Base-by-base conservation (phyloP, 2,888 invertebrate species). In the Salpingus planirostris region DNA sequence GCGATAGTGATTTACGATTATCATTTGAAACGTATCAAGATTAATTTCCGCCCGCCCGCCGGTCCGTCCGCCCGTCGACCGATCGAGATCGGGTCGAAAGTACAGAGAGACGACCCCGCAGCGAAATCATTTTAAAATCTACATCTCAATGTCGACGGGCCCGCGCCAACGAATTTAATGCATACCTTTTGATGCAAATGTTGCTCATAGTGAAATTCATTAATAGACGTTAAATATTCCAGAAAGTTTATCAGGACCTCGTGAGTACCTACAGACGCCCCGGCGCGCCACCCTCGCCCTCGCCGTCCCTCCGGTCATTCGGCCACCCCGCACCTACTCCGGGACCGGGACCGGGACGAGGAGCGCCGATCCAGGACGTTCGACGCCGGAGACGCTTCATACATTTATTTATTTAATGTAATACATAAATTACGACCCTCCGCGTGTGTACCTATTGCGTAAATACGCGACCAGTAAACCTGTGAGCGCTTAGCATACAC, bases 331-430 rank as follows among this genome's bases (percentile, higher is more conserved):
- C n/a, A n/a, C n/a, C n/a, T n/a, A n/a, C n/a, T n/a, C n/a, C n/a
- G n/a, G n/a, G n/a, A n/a, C n/a, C n/a, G n/a, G n/a, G n/a, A n/a
- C n/a, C n/a, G n/a, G n/a, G n/a, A n/a, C n/a, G n/a, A n/a, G n/a
- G n/a, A n/a, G n/a, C n/a, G n/a, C n/a, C n/a, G n/a, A n/a, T n/a
- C n/a, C n/a, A n/a, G n/a, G n/a, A n/a, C n/a, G n/a, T n/a, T n/a
- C n/a, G n/a, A n/a, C n/a, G n/a, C n/a, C 5, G 23, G 8, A 40
- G 44, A 45, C 44, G 43, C 48, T 49, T 50, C 49, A 53, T 50
- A 51, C 51, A 55, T 56, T 55, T 56, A 55, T 59, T 55, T 57
- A 56, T 56, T 55, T 56, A 56, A 56, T 58, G 55, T 53, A 53
- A 57, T 55, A 54, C 57, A 56, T 59, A 56, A 57, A 60, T 59